Conservation (phyloP, 2,888 invertebrate genomes). For the Papilio demoleus region DNA sequence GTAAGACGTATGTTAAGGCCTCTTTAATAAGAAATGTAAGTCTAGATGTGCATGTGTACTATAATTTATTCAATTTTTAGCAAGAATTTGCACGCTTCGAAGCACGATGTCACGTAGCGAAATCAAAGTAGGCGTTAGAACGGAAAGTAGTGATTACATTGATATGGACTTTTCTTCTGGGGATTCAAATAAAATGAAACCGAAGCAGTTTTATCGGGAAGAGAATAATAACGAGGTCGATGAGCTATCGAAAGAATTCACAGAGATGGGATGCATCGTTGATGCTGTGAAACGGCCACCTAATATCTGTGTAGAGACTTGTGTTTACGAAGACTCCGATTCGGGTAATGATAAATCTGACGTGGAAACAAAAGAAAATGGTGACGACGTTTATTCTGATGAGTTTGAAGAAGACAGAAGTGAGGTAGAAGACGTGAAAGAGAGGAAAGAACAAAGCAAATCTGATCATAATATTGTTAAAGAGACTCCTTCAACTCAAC, state of each 20-base stretch:
- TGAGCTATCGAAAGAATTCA: constrained; percentile 72
- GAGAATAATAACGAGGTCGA: constrained; percentile 80
- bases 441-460: constrained; percentile 52
- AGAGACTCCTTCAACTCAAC: constrained; percentile 47
- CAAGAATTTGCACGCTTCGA: constrained; percentile 67
- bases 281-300: constrained; percentile 71
- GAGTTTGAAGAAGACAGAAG: constrained; percentile 77
- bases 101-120: constrained; percentile 68
- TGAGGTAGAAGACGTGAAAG: constrained; percentile 60
- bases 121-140: constrained; percentile 57
- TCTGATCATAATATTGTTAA: constrained; percentile 51
- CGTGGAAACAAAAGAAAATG: constrained; percentile 48
- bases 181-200: constrained; percentile 68
- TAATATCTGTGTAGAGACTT: constrained; percentile 74
- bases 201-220: constrained; percentile 68
- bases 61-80: constrained; percentile 53
- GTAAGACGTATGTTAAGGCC: neutral
- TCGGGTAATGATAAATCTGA: constrained; percentile 54
- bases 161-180: constrained; percentile 70
- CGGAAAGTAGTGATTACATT: constrained; percentile 50
- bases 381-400: constrained; percentile 72
- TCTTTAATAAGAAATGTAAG: neutral
- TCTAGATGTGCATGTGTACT: constrained; percentile 37
- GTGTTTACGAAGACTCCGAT: constrained; percentile 66
- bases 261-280: constrained; percentile 78